These are phyloP conservation scores for Paracanthobrama guichenoti DNA, from an alignment of 2,113 vertebrate species.

Conservation along the genomic window DNA sequence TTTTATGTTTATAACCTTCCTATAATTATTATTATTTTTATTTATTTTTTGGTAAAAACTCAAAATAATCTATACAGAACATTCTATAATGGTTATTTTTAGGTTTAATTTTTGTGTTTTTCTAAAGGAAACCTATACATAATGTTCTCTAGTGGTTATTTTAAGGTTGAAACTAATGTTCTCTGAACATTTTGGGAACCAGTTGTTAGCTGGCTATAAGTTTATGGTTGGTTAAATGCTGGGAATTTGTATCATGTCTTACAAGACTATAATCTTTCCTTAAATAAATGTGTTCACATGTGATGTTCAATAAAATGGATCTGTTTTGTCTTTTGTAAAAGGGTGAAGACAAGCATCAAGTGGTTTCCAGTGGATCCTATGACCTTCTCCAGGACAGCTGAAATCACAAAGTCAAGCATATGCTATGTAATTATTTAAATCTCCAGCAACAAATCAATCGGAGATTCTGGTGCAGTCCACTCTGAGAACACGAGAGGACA, in stretches of 20 bases:
- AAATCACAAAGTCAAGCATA: slow-evolving; percentile 19
- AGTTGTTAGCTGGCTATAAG: not conserved
- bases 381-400: slow-evolving; percentile 69
- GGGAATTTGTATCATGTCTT: not conserved
- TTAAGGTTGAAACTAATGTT: not conserved
- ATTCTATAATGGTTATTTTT: not conserved
- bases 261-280: not conserved
- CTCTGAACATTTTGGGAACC: not conserved
- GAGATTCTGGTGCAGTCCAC: slow-evolving; percentile 4
- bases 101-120: not conserved
- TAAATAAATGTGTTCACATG: not conserved
- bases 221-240: not conserved
- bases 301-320: not conserved
- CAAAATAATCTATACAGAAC: not conserved
- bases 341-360: slow-evolving; percentile 65
- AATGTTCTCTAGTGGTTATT: not conserved
- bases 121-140: not conserved
- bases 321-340: slow-evolving; percentile 44
- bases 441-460: not conserved
- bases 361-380: slow-evolving; percentile 52
- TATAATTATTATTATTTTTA: too few species aligned
- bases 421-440: not conserved
- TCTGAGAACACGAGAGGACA: not conserved
- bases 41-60: not conserved
- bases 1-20: not conserved